Percentiles rank a stretch among this genome's conserved stretches.
phyloP scores from a whole-genome alignment of 2,113 vertebrate species.

The Sminthopsis crassicaudata region DNA sequence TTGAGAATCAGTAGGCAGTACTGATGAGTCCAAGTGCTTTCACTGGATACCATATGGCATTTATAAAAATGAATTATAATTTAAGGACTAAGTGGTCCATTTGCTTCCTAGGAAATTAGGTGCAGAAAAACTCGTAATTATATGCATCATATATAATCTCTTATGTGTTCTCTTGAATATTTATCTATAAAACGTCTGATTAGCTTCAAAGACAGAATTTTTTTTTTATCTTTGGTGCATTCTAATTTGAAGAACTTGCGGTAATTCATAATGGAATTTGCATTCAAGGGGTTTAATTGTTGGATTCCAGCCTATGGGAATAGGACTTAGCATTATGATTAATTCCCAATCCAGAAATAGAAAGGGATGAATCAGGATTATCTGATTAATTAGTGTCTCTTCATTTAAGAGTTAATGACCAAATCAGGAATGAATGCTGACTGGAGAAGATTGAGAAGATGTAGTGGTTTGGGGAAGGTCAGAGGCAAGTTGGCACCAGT shows the following conservation, averaged over 20 bases:
- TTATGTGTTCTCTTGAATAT: neutral
- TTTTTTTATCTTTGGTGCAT: neutral
- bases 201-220: slow-evolving; percentile 17
- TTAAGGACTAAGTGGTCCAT: neutral
- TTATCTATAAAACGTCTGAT: neutral
- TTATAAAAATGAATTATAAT: neutral
- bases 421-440: neutral
- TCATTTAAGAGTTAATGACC: neutral
- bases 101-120: neutral
- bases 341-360: neutral
- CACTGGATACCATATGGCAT: neutral
- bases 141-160: neutral
- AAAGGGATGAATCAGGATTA: neutral
- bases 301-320: neutral
- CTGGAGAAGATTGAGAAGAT: neutral
- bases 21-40: neutral
- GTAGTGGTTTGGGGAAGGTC: neutral
- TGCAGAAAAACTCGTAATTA: neutral
- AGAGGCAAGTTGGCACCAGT: neutral
- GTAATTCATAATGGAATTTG: neutral
- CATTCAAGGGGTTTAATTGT: neutral
- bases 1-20: neutral
- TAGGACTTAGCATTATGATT: neutral
- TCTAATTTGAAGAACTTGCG: neutral
- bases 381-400: neutral